Conservation (phyloP, 2,797 vertebrate species). For the Lerista edwardsae region DNA sequence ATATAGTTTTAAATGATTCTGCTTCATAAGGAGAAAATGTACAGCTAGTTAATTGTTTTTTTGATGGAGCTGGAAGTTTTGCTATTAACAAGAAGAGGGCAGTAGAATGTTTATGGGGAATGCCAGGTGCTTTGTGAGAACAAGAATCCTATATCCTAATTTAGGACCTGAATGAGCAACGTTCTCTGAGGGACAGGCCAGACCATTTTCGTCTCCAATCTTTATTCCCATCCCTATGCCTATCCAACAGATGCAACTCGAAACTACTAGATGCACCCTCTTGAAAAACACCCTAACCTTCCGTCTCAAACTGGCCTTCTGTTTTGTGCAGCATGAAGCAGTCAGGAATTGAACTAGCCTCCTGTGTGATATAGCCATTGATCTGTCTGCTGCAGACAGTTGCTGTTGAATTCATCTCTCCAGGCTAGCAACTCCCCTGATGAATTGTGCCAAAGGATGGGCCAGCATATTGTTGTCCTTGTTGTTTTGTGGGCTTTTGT, state of each 20-base stretch:
- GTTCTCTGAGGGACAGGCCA: background rate
- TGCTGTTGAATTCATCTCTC: slow-evolving; percentile 12
- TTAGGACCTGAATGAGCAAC: background rate
- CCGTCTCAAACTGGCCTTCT: background rate
- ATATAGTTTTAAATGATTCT: background rate
- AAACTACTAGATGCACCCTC: too few species aligned
- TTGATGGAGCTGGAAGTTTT: background rate
- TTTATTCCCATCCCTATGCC: background rate
- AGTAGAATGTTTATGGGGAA: background rate
- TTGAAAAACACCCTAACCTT: background rate
- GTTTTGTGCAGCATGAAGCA: background rate
- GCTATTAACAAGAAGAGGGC: background rate
- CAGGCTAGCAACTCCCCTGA: background rate
- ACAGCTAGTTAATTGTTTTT: background rate
- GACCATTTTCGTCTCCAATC: background rate
- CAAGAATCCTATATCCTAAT: background rate
- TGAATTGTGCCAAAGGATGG: slow-evolving; percentile 8
- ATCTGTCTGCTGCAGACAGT: slow-evolving; percentile 29
- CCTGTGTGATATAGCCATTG: slow-evolving; percentile 12
- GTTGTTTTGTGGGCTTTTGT: slow-evolving; percentile 27
- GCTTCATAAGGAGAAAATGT: background rate
- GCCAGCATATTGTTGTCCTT: slow-evolving; percentile 7
- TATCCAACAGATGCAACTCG: too few species aligned
- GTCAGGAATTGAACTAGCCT: background rate
- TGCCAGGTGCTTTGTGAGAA: background rate